Percentiles rank a stretch among this genome's conserved stretches.
Evolutionary conservation across 2,113 vertebrate genomes (phyloP).

Genomic region (Aviceda subcristata): DNA sequence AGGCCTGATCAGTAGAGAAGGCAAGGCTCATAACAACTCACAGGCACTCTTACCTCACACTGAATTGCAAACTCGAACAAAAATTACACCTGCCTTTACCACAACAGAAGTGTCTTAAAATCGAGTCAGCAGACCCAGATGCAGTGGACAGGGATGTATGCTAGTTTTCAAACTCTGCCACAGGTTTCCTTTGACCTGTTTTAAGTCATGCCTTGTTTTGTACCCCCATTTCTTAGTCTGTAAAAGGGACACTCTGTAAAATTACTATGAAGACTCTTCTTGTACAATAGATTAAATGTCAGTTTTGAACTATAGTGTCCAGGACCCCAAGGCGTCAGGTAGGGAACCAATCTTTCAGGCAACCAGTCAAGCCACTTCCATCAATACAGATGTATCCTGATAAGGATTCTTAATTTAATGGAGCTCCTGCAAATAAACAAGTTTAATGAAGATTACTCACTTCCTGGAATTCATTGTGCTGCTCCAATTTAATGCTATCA

Average conservation of each 20-base stretch:
- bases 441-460: slow-evolving; percentile 59
- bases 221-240: neutral
- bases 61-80: neutral
- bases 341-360: neutral
- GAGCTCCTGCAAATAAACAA: slow-evolving; percentile 61
- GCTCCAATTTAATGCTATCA: slow-evolving; percentile 54
- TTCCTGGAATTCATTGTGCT: slow-evolving; percentile 57
- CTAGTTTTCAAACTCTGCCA: neutral
- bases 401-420: slow-evolving; percentile 62
- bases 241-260: neutral
- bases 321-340: neutral
- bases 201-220: neutral
- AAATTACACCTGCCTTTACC: neutral
- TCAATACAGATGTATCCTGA: neutral
- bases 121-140: neutral
- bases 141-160: neutral
- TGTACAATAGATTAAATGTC: neutral
- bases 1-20: neutral
- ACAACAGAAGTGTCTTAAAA: neutral
- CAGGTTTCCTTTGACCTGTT: neutral
- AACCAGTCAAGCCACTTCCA: neutral
- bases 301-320: neutral
- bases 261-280: neutral
- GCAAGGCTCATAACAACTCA: neutral
- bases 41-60: neutral